Evolutionary conservation across 2,888 invertebrate genomes (phyloP), one percentile per base, ranked within the genome.

Genomic region (Chymomyza fuscimana): DNA sequence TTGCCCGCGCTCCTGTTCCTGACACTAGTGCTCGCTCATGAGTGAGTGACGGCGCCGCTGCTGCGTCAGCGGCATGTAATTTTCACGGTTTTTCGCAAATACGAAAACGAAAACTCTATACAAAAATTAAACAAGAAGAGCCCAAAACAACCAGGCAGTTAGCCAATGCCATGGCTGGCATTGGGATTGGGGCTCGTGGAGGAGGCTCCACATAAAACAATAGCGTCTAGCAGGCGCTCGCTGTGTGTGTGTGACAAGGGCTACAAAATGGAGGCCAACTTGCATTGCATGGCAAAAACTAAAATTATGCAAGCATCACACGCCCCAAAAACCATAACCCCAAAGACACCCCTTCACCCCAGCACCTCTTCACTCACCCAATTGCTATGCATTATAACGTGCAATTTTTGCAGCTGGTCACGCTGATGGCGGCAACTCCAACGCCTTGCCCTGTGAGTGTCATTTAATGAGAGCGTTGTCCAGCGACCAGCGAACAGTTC

Each of bases 401-500:
- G 83, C 83, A 83, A 83, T 86, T 86, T 79, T 73, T 74, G 76
- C 68, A 46, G 10, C 40, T 46, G 40, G 40, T 69, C 40, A 32
- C 74, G 79, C 72, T 74, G 32, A 32, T 32, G 32, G 32, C 32
- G 32, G 32, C 32, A 69, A 63, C 66, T 74, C 58, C 61, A 65
- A 40, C 46, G 56, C 36, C 65, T 66, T 51, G 56, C 70, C 67
- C 76, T 82, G 83, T 75, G 87, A 86, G 88, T 86, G 81, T 81
- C 84, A 89, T 88, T 89, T 88, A 89, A 89, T 89, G 89, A 88
- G 88, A 81, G 88, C 86, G 67, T 69, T 65, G 19, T 22, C 22
- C n/a, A 54, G 32, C 50, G 22, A 25, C 58, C 22, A 46, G 15
- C 9, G 62, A 58, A 22, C 63, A 40, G 58, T 60, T 56, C 15